Base-by-base conservation (phyloP, 2,888 invertebrate species). In the Dione vanillae region DNA sequence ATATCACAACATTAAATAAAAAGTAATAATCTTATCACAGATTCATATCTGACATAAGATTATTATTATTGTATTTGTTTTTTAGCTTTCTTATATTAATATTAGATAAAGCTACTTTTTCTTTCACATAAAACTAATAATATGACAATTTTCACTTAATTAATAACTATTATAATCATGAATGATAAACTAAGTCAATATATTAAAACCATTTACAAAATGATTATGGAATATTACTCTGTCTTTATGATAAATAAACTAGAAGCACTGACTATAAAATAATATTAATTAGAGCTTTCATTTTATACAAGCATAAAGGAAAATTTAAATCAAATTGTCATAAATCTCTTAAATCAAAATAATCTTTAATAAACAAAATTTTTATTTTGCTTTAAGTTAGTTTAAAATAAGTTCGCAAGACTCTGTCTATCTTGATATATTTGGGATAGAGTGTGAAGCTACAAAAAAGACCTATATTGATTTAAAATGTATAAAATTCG, bases 171-270 rank as follows among this genome's bases (percentile, higher is more conserved):
- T 45, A 37, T 16, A 5, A 1, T 35, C 37, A 12, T 27, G 43
- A 20, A 45, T 7, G 41, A 20, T 59, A 5, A 43, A 61, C n/a
- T 61, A 45, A n/a, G n/a, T 45, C 27, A 45, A 45, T 45, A 61
- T 27, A 61, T 45, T 45, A 61, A 27, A 61, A 45, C 10, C 6
- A 61, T 45, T 43, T 45, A 45, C 43, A 59, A 20, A 54, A 35
- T 16, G 43, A 45, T 45, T 61, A 61, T 27, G 45, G 61, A 61
- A 45, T 45, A 61, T 19, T 43, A 59, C 41, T 12, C 27, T 43
- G 59, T 59, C 43, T 59, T 59, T 43, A 61, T 6, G n/a, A 27
- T 20, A 58, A 35, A 10, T 14, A 27, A 43, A 61, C 43, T 27
- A 45, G 14, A 59, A 45, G n/a, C 43, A 61, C 27, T 59, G 27